Percentiles rank a stretch among this genome's conserved stretches.
Evolutionary conservation across 2,888 invertebrate species (phyloP).

Genomic region (Perdita meconis): DNA sequence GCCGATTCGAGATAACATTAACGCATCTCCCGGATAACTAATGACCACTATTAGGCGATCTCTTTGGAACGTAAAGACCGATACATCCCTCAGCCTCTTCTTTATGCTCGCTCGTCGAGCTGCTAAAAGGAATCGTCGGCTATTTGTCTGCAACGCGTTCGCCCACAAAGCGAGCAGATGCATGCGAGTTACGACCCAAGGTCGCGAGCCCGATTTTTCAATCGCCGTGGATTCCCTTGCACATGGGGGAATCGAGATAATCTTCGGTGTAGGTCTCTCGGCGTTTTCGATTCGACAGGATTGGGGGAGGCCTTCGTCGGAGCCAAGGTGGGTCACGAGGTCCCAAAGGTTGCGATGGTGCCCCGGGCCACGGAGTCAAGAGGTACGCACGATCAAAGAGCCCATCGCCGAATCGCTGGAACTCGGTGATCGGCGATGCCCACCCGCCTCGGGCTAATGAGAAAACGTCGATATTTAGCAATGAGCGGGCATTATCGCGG

Average conservation of each 20-base stretch:
- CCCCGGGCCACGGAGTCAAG: slow-evolving; percentile 57
- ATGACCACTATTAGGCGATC: slow-evolving; percentile 72
- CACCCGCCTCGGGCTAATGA: slow-evolving; percentile 59
- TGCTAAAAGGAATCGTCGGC: slow-evolving; percentile 66
- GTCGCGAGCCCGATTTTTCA: slow-evolving; percentile 57
- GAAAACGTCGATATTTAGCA: slow-evolving; percentile 65
- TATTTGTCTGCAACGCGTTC: slow-evolving; percentile 65
- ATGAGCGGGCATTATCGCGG: slow-evolving; percentile 51
- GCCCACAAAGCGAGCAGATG: slow-evolving; percentile 30
- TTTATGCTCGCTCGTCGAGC: slow-evolving; percentile 55
- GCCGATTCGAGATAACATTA: slow-evolving; percentile 64
- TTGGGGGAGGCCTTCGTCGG: slow-evolving; percentile 51
- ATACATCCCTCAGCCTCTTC: slow-evolving; percentile 66
- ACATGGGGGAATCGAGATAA: slow-evolving; percentile 27
- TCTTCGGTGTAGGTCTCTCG: slow-evolving; percentile 2
- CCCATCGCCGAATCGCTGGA: slow-evolving; percentile 71
- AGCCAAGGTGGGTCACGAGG: slow-evolving; percentile 54
- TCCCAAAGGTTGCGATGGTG: slow-evolving; percentile 68
- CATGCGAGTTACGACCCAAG: slow-evolving; percentile 53
- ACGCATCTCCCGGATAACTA: slow-evolving; percentile 63
- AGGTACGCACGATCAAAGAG: slow-evolving; percentile 72
- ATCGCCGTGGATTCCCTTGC: slow-evolving; percentile 38
- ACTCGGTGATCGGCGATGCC: slow-evolving; percentile 64
- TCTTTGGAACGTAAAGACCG: slow-evolving; percentile 72
- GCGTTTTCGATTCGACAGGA: slow-evolving; percentile 34